Evolutionary conservation across 2,113 vertebrate genomes (phyloP).

Genomic region (Ploceus nigricollis): DNA sequence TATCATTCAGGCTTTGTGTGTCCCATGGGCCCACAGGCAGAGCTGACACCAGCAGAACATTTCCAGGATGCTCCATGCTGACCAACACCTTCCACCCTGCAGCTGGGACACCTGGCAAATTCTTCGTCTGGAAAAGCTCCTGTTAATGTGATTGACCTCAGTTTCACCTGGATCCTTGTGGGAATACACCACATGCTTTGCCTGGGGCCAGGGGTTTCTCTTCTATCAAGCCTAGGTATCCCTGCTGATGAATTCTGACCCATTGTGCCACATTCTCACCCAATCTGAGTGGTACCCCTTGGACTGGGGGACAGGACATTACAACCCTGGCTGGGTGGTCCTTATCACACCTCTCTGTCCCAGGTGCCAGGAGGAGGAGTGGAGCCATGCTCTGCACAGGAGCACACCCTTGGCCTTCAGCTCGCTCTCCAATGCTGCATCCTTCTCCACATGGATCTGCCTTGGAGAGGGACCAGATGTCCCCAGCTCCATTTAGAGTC

Average conservation of each 20-base stretch:
- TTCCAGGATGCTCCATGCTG: background rate
- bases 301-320: background rate
- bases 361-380: background rate
- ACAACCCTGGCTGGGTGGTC: background rate
- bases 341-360: background rate
- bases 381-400: background rate
- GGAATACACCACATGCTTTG: background rate
- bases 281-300: background rate
- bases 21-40: background rate
- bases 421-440: fast-evolving
- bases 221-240: background rate
- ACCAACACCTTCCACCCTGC: background rate
- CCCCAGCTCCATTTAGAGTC: background rate
- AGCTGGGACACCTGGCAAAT: background rate
- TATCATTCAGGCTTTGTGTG: background rate
- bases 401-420: background rate
- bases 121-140: background rate
- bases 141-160: background rate
- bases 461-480: background rate
- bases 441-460: background rate
- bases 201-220: background rate
- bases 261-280: background rate
- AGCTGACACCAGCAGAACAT: background rate
- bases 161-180: background rate
- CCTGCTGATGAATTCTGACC: background rate